Percentiles rank a stretch among this genome's conserved stretches.
These are phyloP conservation scores for Anas platyrhynchos DNA, from an alignment of 2,113 vertebrate genomes.

Conservation along the genomic window DNA sequence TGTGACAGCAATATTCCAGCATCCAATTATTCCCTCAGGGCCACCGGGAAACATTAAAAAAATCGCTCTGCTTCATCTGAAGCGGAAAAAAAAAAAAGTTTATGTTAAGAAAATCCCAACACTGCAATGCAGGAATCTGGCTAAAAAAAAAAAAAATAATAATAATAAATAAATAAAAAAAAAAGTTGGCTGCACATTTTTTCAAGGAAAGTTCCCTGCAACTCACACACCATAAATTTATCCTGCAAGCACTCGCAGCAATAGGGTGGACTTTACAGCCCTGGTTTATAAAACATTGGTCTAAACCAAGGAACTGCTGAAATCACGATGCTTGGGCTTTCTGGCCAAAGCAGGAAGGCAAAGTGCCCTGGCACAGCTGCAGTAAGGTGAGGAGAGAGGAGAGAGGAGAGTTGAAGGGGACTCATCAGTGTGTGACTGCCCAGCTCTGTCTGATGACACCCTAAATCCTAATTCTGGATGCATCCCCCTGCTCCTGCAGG, in stretches of 20 bases:
- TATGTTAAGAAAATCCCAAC: background rate
- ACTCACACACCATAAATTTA: too few relatives aligned
- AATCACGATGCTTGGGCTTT: background rate
- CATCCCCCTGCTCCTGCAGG: fast-evolving
- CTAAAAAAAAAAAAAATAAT: too few relatives aligned
- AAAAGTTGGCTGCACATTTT: too few relatives aligned
- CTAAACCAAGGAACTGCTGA: too few relatives aligned
- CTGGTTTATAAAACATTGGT: too few relatives aligned
- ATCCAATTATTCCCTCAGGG: background rate
- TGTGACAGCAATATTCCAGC: background rate
- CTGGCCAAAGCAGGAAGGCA: background rate
- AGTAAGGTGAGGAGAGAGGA: background rate
- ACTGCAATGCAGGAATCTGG: background rate
- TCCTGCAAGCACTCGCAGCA: too few relatives aligned
- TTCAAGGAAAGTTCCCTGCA: too few relatives aligned
- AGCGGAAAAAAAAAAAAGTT: background rate
- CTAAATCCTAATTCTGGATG: background rate
- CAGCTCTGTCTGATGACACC: background rate
- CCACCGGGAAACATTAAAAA: background rate
- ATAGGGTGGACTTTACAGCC: too few relatives aligned
- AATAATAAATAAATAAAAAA: too few relatives aligned
- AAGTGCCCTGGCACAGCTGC: background rate
- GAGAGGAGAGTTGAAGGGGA: background rate
- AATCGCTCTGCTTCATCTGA: background rate
- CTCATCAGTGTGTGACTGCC: too few relatives aligned